Evolutionary conservation across 2,113 vertebrate genomes (phyloP), one percentile per base, ranked within the genome.

Genomic region (Nesogale talazaci): DNA sequence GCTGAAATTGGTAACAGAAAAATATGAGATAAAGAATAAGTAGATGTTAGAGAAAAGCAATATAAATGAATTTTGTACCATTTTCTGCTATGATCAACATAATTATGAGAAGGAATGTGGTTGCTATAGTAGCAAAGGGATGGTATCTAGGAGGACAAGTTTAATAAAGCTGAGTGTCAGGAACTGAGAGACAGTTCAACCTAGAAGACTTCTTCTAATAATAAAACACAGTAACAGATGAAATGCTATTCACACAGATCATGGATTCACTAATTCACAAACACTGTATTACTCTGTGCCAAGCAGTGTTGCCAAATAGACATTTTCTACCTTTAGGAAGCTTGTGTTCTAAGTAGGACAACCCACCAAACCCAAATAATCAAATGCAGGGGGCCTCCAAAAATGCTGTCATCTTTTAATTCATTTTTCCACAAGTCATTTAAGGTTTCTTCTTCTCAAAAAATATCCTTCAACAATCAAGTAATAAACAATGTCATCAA

Each of bases 1-100:
- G 3, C 16, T 95, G 5, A 88, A 83, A 76, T 27, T 90, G n/a
- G 29, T 74, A 34, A 70, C 31, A 70, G n/a, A n/a, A 4, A 70
- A 70, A 20, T 70, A 36, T 70, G 69, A 70, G n/a, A 82, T 90
- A 70, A 25, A 76, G 40, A 83, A 89, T 89, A 81, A 76, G 83
- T 78, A 72, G 83, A 40, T 78, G 20, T 74, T 46, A 89, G 38
- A 90, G 63, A 34, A 80, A 88, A 90, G 14, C 4, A 92, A 92
- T 52, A 63, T 22, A 83, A 87, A 94, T 56, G 10, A 20, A 79
- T 61, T 85, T 34, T 83, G 78, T 15, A 29, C 5, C 59, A 74
- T 92, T 81, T 59, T 86, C 25, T 81, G 77, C n/a, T 78, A 42
- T 78, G 27, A 89, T n/a, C 25, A 36, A 90, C 6, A 89, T 1